Evolutionary conservation across 2,113 vertebrate species (phyloP).

Genomic region (Lamprologus sp.): DNA sequence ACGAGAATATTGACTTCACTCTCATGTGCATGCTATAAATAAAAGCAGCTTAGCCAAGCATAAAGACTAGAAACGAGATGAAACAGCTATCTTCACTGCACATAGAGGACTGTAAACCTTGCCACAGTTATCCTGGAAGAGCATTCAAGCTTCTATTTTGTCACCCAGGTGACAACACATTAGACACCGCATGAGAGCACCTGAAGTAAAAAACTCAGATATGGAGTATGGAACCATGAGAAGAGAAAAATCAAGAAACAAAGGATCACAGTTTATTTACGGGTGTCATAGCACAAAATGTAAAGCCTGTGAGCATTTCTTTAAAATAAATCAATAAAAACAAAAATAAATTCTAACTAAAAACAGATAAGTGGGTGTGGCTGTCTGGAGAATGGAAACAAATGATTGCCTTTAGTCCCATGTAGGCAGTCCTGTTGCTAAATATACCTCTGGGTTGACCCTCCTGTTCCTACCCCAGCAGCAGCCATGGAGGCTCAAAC

Average conservation of each 20-base stretch:
- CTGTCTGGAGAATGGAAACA: neutral
- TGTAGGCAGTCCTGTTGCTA: neutral
- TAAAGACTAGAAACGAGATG: neutral
- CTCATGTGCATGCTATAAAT: neutral
- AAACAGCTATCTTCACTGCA: neutral
- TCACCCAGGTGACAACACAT: slow-evolving; percentile 15
- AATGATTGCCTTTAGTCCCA: neutral
- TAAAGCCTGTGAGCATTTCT: neutral
- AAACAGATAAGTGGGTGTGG: neutral
- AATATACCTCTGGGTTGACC: slow-evolving; percentile 69
- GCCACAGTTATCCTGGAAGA: slow-evolving; percentile 1
- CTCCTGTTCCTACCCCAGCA: slow-evolving; percentile 66
- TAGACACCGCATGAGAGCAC: neutral
- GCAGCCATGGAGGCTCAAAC: slow-evolving; percentile 58
- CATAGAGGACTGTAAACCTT: neutral
- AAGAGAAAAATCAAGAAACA: neutral
- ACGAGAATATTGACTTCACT: neutral
- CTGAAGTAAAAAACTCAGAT: neutral
- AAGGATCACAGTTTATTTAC: neutral
- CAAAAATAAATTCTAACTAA: neutral
- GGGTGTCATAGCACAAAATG: too few species aligned
- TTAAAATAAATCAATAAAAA: neutral
- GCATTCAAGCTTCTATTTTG: neutral
- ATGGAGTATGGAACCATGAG: neutral
- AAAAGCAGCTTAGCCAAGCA: neutral